Percentiles rank a stretch among this genome's conserved stretches.
phyloP scores from a whole-genome alignment of 2,888 invertebrate genomes.

The Atethmia centrago region DNA sequence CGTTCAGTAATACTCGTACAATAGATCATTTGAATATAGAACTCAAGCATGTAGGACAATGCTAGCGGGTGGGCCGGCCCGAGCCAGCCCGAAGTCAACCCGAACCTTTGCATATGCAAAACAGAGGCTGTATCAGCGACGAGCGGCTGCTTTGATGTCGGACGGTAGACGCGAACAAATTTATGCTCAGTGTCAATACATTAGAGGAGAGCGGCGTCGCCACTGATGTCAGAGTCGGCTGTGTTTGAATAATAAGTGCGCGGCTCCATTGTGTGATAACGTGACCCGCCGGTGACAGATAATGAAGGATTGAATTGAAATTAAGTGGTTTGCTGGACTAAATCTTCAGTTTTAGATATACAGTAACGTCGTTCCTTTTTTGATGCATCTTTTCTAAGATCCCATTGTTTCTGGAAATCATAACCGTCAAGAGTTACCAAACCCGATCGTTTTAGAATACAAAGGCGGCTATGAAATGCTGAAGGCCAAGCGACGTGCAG shows the following conservation, averaged over 20 bases:
- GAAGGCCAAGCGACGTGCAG: background rate
- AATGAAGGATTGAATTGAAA: slow-evolving; percentile 8
- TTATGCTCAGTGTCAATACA: slow-evolving; percentile 83
- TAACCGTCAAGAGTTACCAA: background rate
- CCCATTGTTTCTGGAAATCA: background rate
- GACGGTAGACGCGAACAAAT: slow-evolving; percentile 78
- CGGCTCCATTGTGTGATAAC: slow-evolving; percentile 64
- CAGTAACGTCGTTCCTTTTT: background rate
- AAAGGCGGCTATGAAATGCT: background rate
- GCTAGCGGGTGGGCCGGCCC: slow-evolving; percentile 72
- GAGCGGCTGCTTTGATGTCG: slow-evolving; percentile 72
- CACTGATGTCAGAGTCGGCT: slow-evolving; percentile 80
- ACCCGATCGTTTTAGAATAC: background rate
- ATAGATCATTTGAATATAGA: slow-evolving; percentile 74
- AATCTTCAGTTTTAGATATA: background rate
- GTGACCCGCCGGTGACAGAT: slow-evolving; percentile 24
- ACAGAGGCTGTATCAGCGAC: slow-evolving; percentile 63
- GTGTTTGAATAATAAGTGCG: slow-evolving; percentile 75
- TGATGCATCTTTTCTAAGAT: background rate
- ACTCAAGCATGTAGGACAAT: slow-evolving; percentile 69
- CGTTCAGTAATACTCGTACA: slow-evolving; percentile 66
- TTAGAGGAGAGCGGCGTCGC: slow-evolving; percentile 77
- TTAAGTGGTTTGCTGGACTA: slow-evolving; percentile 11
- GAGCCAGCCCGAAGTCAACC: slow-evolving; percentile 58
- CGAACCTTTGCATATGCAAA: slow-evolving; percentile 78